Evolutionary conservation across 2,888 invertebrate species (phyloP).

Genomic region (Apantesis nais): DNA sequence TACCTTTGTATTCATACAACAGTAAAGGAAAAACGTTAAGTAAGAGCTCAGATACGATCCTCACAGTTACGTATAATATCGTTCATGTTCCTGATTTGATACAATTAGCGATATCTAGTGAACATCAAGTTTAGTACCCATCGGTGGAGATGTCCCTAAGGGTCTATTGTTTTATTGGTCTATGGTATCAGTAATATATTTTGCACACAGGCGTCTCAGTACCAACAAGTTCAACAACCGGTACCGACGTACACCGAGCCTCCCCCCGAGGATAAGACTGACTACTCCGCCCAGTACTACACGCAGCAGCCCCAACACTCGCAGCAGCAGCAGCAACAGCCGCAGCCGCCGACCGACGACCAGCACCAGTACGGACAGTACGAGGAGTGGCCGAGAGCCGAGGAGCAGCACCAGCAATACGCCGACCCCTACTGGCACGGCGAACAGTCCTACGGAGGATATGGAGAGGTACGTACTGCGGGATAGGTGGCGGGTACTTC

Average conservation of each 20-base stretch:
- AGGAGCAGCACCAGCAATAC: slow-evolving; percentile 55
- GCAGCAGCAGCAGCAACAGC: not conserved
- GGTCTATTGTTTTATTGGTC: too few relatives aligned
- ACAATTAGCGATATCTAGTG: too few relatives aligned
- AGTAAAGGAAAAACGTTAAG: too few relatives aligned
- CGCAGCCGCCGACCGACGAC: slow-evolving; percentile 6
- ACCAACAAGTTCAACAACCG: slow-evolving; percentile 41
- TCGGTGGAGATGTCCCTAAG: too few relatives aligned
- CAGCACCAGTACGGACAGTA: slow-evolving; percentile 34
- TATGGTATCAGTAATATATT: not conserved
- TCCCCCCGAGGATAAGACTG: slow-evolving; percentile 47
- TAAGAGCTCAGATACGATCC: too few relatives aligned
- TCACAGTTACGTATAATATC: too few relatives aligned
- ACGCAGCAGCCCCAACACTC: slow-evolving; percentile 35
- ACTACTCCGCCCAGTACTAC: slow-evolving; percentile 57
- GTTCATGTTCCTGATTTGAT: too few relatives aligned
- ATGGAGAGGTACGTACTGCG: slow-evolving; percentile 61
- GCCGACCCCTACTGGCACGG: slow-evolving; percentile 65
- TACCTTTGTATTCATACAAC: too few relatives aligned
- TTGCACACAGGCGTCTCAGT: slow-evolving; percentile 49
- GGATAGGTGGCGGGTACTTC: slow-evolving; percentile 27
- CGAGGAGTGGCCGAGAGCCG: slow-evolving; percentile 48
- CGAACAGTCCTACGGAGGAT: slow-evolving; percentile 53
- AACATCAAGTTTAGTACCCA: too few relatives aligned
- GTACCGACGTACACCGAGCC: slow-evolving; percentile 45